These are phyloP conservation scores for Strix uralensis DNA, from an alignment of 2,113 vertebrate genomes.

Conservation along the genomic window DNA sequence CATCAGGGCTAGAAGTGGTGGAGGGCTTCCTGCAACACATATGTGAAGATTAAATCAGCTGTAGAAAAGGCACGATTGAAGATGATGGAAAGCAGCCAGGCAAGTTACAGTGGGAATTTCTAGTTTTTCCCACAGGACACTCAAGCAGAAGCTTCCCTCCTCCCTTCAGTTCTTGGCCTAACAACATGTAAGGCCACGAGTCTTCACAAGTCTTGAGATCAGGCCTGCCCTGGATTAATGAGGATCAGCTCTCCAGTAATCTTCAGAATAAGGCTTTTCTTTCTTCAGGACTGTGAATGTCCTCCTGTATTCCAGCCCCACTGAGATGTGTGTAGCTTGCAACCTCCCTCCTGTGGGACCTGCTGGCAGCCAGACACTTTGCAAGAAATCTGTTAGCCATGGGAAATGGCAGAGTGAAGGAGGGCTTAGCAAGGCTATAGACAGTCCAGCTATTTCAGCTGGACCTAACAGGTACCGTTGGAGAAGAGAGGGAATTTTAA, in stretches of 20 bases:
- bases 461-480: rapidly evolving
- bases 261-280: background rate
- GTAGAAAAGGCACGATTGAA: background rate
- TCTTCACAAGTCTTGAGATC: background rate
- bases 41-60: background rate
- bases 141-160: background rate
- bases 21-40: background rate
- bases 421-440: background rate
- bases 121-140: background rate
- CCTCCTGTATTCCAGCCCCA: background rate
- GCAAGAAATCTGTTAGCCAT: background rate
- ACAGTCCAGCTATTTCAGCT: background rate
- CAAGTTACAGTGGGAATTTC: background rate
- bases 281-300: background rate
- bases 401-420: background rate
- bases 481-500: background rate
- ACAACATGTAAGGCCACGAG: rapidly evolving
- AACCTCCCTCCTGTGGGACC: background rate
- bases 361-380: background rate
- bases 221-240: background rate
- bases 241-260: background rate
- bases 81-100: background rate
- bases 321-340: background rate
- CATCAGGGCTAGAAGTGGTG: background rate
- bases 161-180: background rate